These are phyloP conservation scores for Mimachlamys varia DNA, from an alignment of 2,888 invertebrate species.

Conservation along the genomic window DNA sequence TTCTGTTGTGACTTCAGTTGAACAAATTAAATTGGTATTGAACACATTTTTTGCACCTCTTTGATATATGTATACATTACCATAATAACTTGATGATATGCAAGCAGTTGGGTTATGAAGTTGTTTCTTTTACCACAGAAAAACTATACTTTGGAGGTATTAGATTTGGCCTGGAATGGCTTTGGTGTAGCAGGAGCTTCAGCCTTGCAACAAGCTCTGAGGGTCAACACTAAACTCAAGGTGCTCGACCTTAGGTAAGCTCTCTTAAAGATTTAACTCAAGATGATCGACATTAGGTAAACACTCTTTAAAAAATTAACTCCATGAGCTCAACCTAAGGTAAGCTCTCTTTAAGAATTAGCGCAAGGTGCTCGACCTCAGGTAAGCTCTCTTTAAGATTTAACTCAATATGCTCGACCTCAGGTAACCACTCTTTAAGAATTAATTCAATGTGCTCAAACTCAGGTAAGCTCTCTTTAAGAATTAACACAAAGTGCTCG, in stretches of 20 bases:
- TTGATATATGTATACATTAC: too few relatives aligned
- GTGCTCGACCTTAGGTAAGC: slow-evolving; percentile 78
- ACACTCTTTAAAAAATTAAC: not conserved
- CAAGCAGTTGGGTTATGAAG: not conserved
- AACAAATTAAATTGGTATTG: too few relatives aligned
- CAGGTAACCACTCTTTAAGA: slow-evolving; percentile 62
- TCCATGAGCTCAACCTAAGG: not conserved
- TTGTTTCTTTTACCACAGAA: slow-evolving; percentile 52
- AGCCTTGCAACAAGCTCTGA: slow-evolving; percentile 69
- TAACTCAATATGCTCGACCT: not conserved
- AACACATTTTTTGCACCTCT: too few relatives aligned
- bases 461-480: slow-evolving; percentile 68
- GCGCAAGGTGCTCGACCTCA: slow-evolving; percentile 67
- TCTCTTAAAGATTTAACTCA: not conserved
- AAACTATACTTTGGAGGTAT: slow-evolving; percentile 75
- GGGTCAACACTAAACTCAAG: slow-evolving; percentile 71
- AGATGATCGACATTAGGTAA: slow-evolving; percentile 37
- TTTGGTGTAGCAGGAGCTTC: slow-evolving; percentile 68
- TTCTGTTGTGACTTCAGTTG: too few relatives aligned
- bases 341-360: not conserved
- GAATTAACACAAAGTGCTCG: slow-evolving; percentile 32
- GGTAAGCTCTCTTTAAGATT: slow-evolving; percentile 63
- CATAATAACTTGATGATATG: too few relatives aligned
- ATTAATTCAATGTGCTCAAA: slow-evolving; percentile 74
- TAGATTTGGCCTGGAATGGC: slow-evolving; percentile 79